These are phyloP conservation scores for Tachysurus fulvidraco DNA, from an alignment of 2,113 vertebrate species.

Conservation along the genomic window DNA sequence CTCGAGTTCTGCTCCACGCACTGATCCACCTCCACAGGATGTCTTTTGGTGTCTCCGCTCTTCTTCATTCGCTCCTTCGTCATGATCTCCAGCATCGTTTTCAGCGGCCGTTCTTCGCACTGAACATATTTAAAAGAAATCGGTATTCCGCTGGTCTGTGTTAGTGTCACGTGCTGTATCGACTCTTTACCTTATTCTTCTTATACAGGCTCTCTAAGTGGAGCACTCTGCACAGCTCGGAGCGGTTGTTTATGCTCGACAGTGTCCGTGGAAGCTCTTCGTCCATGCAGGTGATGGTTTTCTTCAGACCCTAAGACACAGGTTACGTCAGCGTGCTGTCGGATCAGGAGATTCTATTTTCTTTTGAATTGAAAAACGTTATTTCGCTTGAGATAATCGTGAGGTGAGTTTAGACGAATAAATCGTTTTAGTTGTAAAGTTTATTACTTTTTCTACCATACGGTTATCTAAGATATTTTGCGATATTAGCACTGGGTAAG, in stretches of 20 bases:
- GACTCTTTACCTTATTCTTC: slow-evolving; percentile 81
- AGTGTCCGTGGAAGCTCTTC: slow-evolving; percentile 83
- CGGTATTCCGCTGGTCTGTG: too few species aligned
- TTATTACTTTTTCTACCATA: not conserved
- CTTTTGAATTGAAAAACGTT: too few species aligned
- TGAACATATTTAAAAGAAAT: slow-evolving; percentile 46
- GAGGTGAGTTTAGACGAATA: not conserved
- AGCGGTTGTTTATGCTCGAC: slow-evolving; percentile 88
- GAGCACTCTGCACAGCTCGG: slow-evolving; percentile 79
- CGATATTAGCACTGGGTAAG: not conserved
- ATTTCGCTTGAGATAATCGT: too few species aligned
- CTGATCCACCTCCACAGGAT: not conserved
- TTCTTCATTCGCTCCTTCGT: slow-evolving; percentile 81
- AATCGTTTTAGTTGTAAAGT: not conserved
- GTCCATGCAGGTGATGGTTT: slow-evolving; percentile 85
- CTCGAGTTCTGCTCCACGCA: slow-evolving; percentile 21
- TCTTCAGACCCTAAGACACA: slow-evolving; percentile 81
- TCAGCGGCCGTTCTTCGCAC: slow-evolving; percentile 74
- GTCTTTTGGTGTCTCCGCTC: slow-evolving; percentile 50
- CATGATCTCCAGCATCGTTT: slow-evolving; percentile 89
- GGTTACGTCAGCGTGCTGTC: too few species aligned
- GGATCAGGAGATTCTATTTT: too few species aligned
- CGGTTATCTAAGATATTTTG: not conserved
- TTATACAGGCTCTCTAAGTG: slow-evolving; percentile 84
- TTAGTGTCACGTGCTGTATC: too few species aligned